Conservation (phyloP, 2,797 vertebrate genomes). For the Gallinago nigripennis region DNA sequence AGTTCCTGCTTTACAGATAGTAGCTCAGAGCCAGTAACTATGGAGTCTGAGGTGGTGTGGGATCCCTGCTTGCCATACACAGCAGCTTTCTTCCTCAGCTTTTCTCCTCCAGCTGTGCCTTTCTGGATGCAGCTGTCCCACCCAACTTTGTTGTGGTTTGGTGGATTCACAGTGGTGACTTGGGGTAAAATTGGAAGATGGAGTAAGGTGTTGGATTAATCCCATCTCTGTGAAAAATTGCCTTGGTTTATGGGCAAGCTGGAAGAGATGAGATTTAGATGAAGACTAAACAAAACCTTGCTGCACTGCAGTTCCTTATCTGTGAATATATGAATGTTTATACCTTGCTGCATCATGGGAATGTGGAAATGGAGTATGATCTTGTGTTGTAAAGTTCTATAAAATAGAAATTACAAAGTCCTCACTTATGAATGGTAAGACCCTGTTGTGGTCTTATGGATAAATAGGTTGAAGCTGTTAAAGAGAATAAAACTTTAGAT, state of each 20-base stretch:
- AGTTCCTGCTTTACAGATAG: background rate
- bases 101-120: background rate
- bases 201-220: background rate
- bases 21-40: background rate
- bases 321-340: background rate
- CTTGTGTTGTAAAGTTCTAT: background rate
- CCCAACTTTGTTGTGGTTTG: background rate
- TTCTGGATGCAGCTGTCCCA: background rate
- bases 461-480: background rate
- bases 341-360: background rate
- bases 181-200: background rate
- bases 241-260: background rate
- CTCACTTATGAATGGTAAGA: background rate
- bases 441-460: background rate
- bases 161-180: background rate
- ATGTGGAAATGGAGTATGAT: background rate
- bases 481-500: background rate
- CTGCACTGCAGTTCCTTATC: background rate
- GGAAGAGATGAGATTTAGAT: background rate
- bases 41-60: background rate
- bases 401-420: background rate
- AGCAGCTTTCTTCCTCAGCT: background rate
- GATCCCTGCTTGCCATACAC: background rate
- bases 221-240: background rate
- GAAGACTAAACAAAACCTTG: background rate